Evolutionary conservation across 2,888 invertebrate species (phyloP).

Genomic region (Sphaerophoria rueppellii): DNA sequence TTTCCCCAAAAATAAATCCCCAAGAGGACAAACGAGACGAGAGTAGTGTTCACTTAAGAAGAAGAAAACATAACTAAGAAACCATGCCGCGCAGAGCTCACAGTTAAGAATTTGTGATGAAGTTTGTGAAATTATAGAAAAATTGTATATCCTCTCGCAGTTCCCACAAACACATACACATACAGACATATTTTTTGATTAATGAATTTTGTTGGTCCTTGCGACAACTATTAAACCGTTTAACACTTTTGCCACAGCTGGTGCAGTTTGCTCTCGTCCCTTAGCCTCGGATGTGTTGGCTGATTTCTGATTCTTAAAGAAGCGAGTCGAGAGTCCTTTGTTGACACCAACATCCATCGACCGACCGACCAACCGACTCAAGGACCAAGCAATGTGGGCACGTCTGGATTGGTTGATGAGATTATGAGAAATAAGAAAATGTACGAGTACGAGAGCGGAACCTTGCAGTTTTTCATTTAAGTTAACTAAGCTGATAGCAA

Average conservation of each 20-base stretch:
- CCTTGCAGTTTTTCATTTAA: slow-evolving; percentile 47
- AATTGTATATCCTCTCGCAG: slow-evolving; percentile 33
- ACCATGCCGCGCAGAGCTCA: background rate
- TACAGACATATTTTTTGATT: slow-evolving; percentile 54
- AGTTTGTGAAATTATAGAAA: slow-evolving; percentile 58
- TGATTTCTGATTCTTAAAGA: background rate
- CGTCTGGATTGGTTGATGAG: slow-evolving; percentile 44
- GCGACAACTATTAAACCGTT: slow-evolving; percentile 72
- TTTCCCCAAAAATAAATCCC: background rate
- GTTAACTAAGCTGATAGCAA: slow-evolving; percentile 54
- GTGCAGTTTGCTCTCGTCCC: slow-evolving; percentile 10
- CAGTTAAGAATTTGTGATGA: slow-evolving; percentile 12
- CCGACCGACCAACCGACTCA: background rate
- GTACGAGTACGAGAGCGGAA: background rate
- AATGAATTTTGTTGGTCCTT: slow-evolving; percentile 67
- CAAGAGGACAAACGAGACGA: background rate
- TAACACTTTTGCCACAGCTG: slow-evolving; percentile 70
- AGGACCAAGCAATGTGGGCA: background rate
- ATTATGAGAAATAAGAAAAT: slow-evolving; percentile 24
- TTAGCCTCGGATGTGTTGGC: slow-evolving; percentile 2
- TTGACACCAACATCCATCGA: background rate
- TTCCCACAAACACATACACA: slow-evolving; percentile 18
- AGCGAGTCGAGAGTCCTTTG: background rate
- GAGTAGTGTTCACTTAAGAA: background rate
- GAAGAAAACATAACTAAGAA: slow-evolving; percentile 41